Base-by-base conservation (phyloP, 2,113 vertebrate species). In the Dascyllus trimaculatus region DNA sequence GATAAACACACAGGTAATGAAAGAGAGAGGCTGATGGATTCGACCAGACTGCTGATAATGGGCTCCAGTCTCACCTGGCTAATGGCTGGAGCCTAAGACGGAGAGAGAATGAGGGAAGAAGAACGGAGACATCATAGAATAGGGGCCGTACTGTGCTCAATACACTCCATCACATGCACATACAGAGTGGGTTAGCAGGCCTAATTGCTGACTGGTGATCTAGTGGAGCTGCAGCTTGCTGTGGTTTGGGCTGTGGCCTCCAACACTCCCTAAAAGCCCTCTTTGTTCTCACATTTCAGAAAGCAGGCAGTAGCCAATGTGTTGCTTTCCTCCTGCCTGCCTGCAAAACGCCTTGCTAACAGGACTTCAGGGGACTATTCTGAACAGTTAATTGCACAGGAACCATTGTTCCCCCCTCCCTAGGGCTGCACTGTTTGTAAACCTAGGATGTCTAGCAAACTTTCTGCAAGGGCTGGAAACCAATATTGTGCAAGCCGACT, bases 201-300 rank as follows among this genome's bases (percentile, higher is more conserved):
- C 62, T 91, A 89, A 91, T 89, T 85, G 82, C 82, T 79, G 82
- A 72, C 78, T 89, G 85, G 78, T 88, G 82, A 91, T 82, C 75
- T 73, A 82, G 80, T 57, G 51, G 71, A 72, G 80, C 64, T 86
- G 77, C 75, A 85, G 87, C 78, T 87, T 59, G 73, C 73, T 78
- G 84, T 76, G 88, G 85, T 89, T 82, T 82, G 78, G 80, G 77
- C 85, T 35, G 68, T 79, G 81, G 82, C 78, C 71, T 80, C 79
- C 71, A 81, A 71, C 75, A 54, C 68, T 79, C 82, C 80, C 75
- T 88, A 75, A 91, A 90, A 88, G 86, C 81, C 80, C 69, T 84
- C 88, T 90, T 91, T 89, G 89, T 93, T 91, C 91, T 91, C 86
- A 81, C 62, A 56, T 89, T 93, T 90, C 90, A 91, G 74, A 86